These are phyloP conservation scores for Eremophila alpestris DNA, from an alignment of 2,797 vertebrate genomes.

Conservation along the genomic window DNA sequence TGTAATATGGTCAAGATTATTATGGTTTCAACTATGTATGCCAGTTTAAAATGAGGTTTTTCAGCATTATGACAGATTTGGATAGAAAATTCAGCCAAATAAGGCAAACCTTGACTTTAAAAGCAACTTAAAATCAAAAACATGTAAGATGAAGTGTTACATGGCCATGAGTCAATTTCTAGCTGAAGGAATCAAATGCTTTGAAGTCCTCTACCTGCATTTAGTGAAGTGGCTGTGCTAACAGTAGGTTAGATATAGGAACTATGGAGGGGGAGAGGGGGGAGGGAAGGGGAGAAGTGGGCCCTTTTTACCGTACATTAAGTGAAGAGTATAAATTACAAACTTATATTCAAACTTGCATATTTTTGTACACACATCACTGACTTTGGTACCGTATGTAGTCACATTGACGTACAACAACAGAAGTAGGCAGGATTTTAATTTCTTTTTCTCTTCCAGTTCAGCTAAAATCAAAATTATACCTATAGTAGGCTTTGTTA, in stretches of 20 bases:
- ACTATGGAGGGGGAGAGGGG: not conserved
- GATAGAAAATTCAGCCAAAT: not conserved
- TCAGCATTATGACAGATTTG: not conserved
- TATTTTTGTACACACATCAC: not conserved
- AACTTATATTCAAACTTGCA: not conserved
- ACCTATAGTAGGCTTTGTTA: not conserved
- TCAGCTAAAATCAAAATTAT: not conserved
- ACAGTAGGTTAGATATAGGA: not conserved
- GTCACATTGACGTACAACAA: not conserved
- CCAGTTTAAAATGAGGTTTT: not conserved
- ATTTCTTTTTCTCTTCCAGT: not conserved
- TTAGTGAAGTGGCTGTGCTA: not conserved
- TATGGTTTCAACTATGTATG: not conserved
- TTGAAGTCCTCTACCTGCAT: not conserved
- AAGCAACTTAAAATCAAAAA: constrained; percentile 13
- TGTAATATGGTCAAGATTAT: not conserved
- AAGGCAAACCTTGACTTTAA: not conserved
- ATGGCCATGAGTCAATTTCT: not conserved
- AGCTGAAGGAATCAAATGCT: not conserved
- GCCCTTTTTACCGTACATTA: not conserved
- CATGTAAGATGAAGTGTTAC: not conserved
- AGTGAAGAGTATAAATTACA: not conserved
- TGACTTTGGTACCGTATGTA: not conserved
- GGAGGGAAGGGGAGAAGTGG: not conserved
- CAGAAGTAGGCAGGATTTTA: not conserved